Percentiles rank a stretch among this genome's conserved stretches.
Conservation (phyloP, 2,113 vertebrate species). For the Lepisosteus osseus region DNA sequence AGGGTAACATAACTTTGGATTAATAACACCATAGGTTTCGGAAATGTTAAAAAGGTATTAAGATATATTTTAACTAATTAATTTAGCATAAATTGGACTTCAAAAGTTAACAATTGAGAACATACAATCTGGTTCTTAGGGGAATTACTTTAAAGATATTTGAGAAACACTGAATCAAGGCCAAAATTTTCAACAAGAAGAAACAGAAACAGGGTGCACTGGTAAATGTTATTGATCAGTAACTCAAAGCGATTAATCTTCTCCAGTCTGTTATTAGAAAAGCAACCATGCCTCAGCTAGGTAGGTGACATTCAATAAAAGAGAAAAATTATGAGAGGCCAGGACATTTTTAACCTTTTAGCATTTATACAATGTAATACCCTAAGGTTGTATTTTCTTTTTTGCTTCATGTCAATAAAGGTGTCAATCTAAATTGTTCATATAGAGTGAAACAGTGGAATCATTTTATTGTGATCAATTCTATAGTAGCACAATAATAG, state of each 20-base stretch:
- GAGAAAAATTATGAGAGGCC: conserved; percentile 7
- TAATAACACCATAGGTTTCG: too few species aligned
- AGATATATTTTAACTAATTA: too few species aligned
- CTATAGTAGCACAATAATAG: too few species aligned
- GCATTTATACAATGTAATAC: background rate
- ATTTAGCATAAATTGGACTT: too few species aligned
- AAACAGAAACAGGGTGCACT: background rate
- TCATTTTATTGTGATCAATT: too few species aligned
- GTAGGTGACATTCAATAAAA: conserved; percentile 29
- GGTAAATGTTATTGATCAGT: conserved; percentile 21
- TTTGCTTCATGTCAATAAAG: too few species aligned
- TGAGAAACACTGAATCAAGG: conserved; percentile 12
- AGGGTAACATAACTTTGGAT: too few species aligned
- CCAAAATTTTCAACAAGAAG: background rate
- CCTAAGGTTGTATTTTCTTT: background rate
- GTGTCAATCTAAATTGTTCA: too few species aligned
- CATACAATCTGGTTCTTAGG: too few species aligned
- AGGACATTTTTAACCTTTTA: conserved; percentile 9
- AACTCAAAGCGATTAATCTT: conserved; percentile 19
- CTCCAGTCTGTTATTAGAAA: conserved; percentile 19
- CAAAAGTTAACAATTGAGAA: too few species aligned
- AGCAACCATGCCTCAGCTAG: conserved; percentile 19
- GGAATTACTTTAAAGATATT: background rate
- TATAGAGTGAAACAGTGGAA: too few species aligned
- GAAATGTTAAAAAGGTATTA: too few species aligned